Base-by-base conservation (phyloP, 2,113 vertebrate genomes). In the Heloderma charlesbogerti region DNA sequence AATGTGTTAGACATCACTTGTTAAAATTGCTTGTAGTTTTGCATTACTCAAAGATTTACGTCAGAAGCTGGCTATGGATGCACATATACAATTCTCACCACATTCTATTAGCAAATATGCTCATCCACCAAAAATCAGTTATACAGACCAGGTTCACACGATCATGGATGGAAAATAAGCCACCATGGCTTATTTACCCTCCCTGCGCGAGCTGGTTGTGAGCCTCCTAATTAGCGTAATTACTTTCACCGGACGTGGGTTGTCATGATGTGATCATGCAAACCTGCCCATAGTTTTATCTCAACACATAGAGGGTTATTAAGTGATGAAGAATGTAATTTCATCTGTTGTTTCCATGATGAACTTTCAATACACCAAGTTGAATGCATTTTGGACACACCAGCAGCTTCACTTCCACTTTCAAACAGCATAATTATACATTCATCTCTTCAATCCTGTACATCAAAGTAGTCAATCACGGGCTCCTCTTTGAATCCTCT, bases 381-480 rank as follows among this genome's bases (percentile, higher is more conserved):
- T 85, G 77, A 66, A 37, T 87, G 88, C 75, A 88, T 91, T 84
- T 72, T 88, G 86, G 54, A 89, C 84, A 90, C 94, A 43, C 92
- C 37, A n/a, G 60, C 67, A 85, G 90, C 91, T 94, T 95, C 86
- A 88, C 27, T 84, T 91, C 86, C 66, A 89, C 83, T 84, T 34
- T 91, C 91, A 82, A 84, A 8, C 27, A 92, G 86, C 40, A 4
- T 87, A 92, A 93, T 86, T 88, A 4, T 66, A 37, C 60, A 92
- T 48, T 86, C 89, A 86, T 89, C 79, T 29, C 54, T 94, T 98
- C 95, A 99, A 95, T 99, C 99, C 94, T 99, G 99, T 90, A 99
- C 99, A 94, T 99, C 99, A 95, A 99, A 99, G 96, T 99, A 99
- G 97, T 99, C 99, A 78, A 99, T 98, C 31, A 98, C 71, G 1